Percentiles rank a stretch among this genome's conserved stretches.
Conservation (phyloP, 1,140 invertebrate genomes). For the Branchinecta lindahli region DNA sequence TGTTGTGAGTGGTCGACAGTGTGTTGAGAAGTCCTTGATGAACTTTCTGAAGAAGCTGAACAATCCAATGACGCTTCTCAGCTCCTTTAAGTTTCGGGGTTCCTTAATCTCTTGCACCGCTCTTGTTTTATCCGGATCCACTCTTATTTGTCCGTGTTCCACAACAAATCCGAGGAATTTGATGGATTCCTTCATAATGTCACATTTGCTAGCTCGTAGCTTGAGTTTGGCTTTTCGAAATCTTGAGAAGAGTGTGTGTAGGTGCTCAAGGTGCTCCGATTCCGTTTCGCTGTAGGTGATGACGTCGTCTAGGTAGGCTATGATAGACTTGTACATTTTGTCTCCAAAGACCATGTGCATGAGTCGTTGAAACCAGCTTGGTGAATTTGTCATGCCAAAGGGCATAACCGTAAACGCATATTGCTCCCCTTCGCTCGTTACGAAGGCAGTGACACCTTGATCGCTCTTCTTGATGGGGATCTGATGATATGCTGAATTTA, state of each 20-base stretch:
- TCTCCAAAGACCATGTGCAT: slow-evolving; percentile 24
- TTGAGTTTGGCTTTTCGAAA: background rate
- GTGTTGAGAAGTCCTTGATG: background rate
- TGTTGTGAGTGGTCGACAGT: background rate
- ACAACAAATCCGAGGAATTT: background rate
- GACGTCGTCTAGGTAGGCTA: slow-evolving; percentile 13
- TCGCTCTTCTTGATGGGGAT: slow-evolving; percentile 26
- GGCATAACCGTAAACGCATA: slow-evolving; percentile 30
- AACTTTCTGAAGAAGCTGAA: background rate
- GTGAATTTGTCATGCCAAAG: slow-evolving; percentile 29
- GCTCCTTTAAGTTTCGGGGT: background rate
- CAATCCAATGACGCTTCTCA: background rate
- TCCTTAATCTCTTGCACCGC: background rate
- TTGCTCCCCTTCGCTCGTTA: slow-evolving; percentile 13
- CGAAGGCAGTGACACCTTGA: slow-evolving; percentile 20
- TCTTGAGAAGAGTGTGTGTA: background rate
- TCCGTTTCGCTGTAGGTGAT: background rate
- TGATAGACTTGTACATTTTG: slow-evolving; percentile 16
- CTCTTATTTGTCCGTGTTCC: background rate
- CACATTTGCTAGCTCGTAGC: background rate
- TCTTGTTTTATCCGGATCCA: background rate
- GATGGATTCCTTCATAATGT: background rate
- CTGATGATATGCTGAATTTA: slow-evolving; percentile 30
- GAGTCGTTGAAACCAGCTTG: slow-evolving; percentile 27
- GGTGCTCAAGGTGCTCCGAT: background rate